These are phyloP conservation scores for Cataglyphis altisquamis DNA, from an alignment of 2,888 invertebrate species.

Conservation along the genomic window DNA sequence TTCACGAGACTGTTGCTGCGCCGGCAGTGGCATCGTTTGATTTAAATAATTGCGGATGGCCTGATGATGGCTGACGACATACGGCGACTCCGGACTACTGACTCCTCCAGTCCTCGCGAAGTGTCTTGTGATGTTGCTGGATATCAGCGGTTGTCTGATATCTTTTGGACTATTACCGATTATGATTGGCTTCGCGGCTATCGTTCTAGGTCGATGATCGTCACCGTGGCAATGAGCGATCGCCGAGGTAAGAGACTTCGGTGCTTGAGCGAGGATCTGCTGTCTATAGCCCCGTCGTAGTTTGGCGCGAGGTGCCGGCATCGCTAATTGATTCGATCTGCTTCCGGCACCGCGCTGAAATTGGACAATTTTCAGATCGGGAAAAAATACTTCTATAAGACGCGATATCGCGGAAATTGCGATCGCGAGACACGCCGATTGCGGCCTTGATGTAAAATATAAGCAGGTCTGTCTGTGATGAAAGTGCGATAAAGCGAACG, in stretches of 20 bases:
- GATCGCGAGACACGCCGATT: background rate
- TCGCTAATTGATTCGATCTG: conserved; percentile 56
- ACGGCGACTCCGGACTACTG: conserved; percentile 54
- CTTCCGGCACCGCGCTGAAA: conserved; percentile 63
- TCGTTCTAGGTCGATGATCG: conserved; percentile 42
- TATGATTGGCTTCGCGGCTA: conserved; percentile 24
- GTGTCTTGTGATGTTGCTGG: conserved; percentile 66
- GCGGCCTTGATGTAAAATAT: background rate
- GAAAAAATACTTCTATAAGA: background rate
- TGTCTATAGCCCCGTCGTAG: conserved; percentile 57
- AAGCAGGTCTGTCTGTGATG: background rate
- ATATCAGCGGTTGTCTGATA: conserved; percentile 9
- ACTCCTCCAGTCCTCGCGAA: conserved; percentile 72
- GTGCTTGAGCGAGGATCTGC: conserved; percentile 34
- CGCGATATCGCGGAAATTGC: background rate
- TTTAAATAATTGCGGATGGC: conserved; percentile 81
- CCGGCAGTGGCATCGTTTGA: conserved; percentile 74
- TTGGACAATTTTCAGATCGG: background rate
- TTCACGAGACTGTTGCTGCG: conserved; percentile 17
- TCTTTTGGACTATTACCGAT: conserved; percentile 35
- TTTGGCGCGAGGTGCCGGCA: conserved; percentile 54
- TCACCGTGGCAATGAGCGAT: conserved; percentile 58
- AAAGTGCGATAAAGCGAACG: background rate
- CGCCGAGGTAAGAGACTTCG: background rate
- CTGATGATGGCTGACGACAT: conserved; percentile 52